phyloP scores from a whole-genome alignment of 2,113 vertebrate species.

The Nothobranchius kuhntae region DNA sequence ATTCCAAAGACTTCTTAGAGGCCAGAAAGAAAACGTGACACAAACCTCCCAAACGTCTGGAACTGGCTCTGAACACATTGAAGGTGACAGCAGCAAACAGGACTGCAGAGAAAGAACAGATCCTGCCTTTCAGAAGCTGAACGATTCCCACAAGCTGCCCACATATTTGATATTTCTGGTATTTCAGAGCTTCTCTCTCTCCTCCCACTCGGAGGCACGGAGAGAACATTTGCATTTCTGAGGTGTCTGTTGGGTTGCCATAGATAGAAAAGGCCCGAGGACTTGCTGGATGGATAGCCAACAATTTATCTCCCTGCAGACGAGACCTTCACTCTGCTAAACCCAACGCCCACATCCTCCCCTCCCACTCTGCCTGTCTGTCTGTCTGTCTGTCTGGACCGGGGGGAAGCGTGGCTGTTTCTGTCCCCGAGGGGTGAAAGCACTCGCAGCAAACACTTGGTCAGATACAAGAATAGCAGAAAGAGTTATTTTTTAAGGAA shows the following conservation, averaged over 20 bases:
- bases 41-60: too few species aligned
- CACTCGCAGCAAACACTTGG: slow-evolving; percentile 2
- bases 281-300: slow-evolving; percentile 42
- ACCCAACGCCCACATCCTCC: slow-evolving; percentile 38
- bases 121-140: slow-evolving; percentile 24
- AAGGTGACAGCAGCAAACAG: not conserved
- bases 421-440: slow-evolving; percentile 13
- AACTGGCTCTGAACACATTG: too few species aligned
- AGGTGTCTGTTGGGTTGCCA: slow-evolving; percentile 45
- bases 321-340: slow-evolving; percentile 51
- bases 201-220: slow-evolving; percentile 17
- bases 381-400: slow-evolving; percentile 31
- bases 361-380: slow-evolving; percentile 51
- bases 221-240: slow-evolving; percentile 43
- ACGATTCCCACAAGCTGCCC: slow-evolving; percentile 24
- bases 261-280: slow-evolving; percentile 59
- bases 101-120: not conserved
- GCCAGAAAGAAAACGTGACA: too few species aligned
- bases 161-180: slow-evolving; percentile 41
- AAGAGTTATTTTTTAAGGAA: slow-evolving; percentile 50
- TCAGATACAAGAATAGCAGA: slow-evolving; percentile 29
- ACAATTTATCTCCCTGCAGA: slow-evolving; percentile 43
- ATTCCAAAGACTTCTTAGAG: too few species aligned
- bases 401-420: slow-evolving; percentile 18
- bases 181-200: slow-evolving; percentile 18